A percentile compares a stretch with the other conserved stretches of the same genome.
Evolutionary conservation across 2,797 vertebrate genomes (phyloP).

Genomic region (Arctocebus calabarensis): DNA sequence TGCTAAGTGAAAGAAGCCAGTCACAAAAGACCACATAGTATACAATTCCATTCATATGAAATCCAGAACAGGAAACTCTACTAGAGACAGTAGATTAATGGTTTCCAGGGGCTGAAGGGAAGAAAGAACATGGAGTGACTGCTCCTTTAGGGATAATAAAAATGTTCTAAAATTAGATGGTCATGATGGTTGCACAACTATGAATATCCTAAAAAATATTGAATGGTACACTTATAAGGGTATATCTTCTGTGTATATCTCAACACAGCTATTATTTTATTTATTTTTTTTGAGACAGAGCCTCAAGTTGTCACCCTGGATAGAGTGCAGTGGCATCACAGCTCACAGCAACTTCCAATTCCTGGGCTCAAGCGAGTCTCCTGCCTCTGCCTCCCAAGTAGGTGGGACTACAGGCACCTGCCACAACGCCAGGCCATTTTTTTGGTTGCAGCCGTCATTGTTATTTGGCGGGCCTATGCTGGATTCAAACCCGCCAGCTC

Average conservation of each 20-base stretch:
- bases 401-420: no score
- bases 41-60: not conserved
- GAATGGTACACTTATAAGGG: not conserved
- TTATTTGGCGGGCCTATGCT: no score
- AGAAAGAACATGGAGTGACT: not conserved
- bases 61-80: not conserved
- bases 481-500: no score
- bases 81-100: not conserved
- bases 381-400: no score
- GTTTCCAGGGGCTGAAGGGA: not conserved
- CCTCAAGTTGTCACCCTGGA: no score
- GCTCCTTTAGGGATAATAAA: not conserved
- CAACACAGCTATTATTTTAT: slow-evolving; percentile 10
- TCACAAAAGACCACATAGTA: not conserved
- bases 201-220: not conserved
- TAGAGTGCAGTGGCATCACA: no score
- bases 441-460: no score
- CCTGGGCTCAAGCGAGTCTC: no score
- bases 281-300: no score
- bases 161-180: slow-evolving; percentile 17
- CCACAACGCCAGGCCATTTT: no score
- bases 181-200: not conserved
- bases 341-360: no score
- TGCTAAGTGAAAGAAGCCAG: not conserved
- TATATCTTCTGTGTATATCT: not conserved